Conservation (phyloP, 2,797 vertebrate genomes). For the Gastrophryne carolinensis region DNA sequence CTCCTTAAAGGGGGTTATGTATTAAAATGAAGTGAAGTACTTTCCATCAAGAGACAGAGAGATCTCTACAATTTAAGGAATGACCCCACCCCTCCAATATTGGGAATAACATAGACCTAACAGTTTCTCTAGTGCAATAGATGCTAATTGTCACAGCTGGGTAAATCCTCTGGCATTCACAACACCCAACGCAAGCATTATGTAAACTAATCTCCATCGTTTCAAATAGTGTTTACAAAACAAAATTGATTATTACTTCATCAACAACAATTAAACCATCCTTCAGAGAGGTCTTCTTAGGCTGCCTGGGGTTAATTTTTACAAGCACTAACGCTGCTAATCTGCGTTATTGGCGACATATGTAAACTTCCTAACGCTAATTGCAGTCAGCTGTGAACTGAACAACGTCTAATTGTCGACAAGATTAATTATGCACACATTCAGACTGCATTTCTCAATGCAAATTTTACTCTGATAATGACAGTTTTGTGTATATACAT, state of each 20-base stretch:
- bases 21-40: too few species aligned
- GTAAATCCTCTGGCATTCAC: too few species aligned
- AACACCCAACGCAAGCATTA: conserved; percentile 68
- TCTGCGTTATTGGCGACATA: conserved; percentile 86
- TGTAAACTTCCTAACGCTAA: conserved; percentile 90
- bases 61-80: too few species aligned
- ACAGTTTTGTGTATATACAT: conserved; percentile 78
- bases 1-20: too few species aligned
- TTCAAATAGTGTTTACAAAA: conserved; percentile 87
- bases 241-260: conserved; percentile 92
- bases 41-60: too few species aligned
- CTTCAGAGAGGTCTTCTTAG: conserved; percentile 87
- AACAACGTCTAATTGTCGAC: conserved; percentile 97
- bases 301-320: conserved; percentile 91
- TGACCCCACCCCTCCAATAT: too few species aligned
- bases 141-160: too few species aligned
- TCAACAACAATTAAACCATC: conserved; percentile 93
- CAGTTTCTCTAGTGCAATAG: too few species aligned
- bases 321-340: conserved; percentile 86
- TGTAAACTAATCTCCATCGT: conserved; percentile 80
- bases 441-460: conserved; percentile 89
- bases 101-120: too few species aligned
- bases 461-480: conserved; percentile 85
- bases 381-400: conserved; percentile 95
- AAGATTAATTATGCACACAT: conserved; percentile 96